A percentile compares a stretch with the other conserved stretches of the same genome.
These are phyloP conservation scores for Pelagia noctiluca DNA, from an alignment of 30 jellyfish, hydroid and myxozoan genomes.

Conservation along the genomic window DNA sequence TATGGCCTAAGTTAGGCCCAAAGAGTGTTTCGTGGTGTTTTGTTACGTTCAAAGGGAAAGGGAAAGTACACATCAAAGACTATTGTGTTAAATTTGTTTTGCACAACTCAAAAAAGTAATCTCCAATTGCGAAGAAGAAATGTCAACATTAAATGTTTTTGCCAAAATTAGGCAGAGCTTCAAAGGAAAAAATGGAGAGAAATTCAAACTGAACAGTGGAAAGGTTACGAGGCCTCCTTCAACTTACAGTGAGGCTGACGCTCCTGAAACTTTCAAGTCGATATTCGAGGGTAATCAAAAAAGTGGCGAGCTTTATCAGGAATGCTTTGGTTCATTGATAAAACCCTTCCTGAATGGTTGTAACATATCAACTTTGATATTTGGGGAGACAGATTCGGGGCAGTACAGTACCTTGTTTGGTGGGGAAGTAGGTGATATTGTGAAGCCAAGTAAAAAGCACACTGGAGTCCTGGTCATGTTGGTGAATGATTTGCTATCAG, in stretches of 20 bases:
- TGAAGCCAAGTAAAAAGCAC: slow-evolving; percentile 44
- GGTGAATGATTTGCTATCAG: slow-evolving; percentile 36
- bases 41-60: too few species aligned
- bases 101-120: not conserved
- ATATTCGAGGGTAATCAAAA: slow-evolving; percentile 51
- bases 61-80: not conserved
- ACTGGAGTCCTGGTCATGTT: slow-evolving; percentile 31
- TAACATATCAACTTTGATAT: slow-evolving; percentile 40
- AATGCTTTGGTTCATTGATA: slow-evolving; percentile 24
- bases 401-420: slow-evolving; percentile 48
- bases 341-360: slow-evolving; percentile 43
- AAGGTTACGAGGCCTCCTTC: slow-evolving; percentile 3
- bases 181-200: slow-evolving; percentile 60
- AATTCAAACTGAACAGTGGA: slow-evolving; percentile 33
- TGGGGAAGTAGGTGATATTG: slow-evolving; percentile 54
- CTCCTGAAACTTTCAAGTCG: slow-evolving; percentile 36
- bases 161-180: slow-evolving; percentile 44
- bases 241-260: not conserved
- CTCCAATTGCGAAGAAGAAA: not conserved
- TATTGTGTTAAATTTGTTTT: not conserved
- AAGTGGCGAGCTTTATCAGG: slow-evolving; percentile 47
- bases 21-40: too few species aligned
- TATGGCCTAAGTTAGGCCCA: too few species aligned
- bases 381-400: slow-evolving; percentile 68
- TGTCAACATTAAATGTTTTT: slow-evolving; percentile 55